Evolutionary conservation across 2,113 vertebrate genomes (phyloP).

Genomic region (Bubo scandiacus): DNA sequence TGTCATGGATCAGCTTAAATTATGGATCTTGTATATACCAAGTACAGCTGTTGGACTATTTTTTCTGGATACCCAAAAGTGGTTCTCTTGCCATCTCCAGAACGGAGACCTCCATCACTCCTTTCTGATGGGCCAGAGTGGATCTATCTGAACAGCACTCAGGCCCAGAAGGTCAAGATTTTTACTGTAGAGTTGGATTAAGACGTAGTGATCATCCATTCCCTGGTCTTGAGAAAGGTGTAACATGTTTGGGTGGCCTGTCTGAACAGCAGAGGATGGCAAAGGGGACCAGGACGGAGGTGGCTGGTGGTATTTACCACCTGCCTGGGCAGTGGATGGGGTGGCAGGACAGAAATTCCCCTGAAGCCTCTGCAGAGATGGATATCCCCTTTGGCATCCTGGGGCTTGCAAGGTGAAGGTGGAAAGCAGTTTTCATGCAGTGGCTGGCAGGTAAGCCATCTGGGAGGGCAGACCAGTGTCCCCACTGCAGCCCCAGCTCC

Average conservation of each 20-base stretch:
- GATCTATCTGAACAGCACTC: neutral
- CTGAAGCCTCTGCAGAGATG: neutral
- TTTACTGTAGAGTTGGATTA: neutral
- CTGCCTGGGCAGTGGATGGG: neutral
- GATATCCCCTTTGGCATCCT: neutral
- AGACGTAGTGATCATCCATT: neutral
- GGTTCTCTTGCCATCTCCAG: neutral
- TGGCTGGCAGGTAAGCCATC: neutral
- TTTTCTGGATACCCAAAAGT: neutral
- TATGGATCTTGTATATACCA: neutral
- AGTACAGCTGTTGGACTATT: neutral
- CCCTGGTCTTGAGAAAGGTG: neutral
- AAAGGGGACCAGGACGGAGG: too few species aligned
- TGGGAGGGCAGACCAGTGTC: neutral
- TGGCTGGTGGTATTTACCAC: neutral
- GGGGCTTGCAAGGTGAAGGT: neutral
- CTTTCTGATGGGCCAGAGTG: neutral
- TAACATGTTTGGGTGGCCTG: neutral
- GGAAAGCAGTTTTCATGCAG: neutral
- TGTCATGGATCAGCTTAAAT: neutral
- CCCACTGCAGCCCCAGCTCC: fast-evolving
- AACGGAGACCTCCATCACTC: neutral
- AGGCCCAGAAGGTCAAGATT: neutral
- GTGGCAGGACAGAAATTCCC: neutral
- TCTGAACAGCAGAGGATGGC: neutral